Evolutionary conservation across 2,797 vertebrate genomes (phyloP), one percentile per base, ranked within the genome.

Genomic region (Lates japonicus): DNA sequence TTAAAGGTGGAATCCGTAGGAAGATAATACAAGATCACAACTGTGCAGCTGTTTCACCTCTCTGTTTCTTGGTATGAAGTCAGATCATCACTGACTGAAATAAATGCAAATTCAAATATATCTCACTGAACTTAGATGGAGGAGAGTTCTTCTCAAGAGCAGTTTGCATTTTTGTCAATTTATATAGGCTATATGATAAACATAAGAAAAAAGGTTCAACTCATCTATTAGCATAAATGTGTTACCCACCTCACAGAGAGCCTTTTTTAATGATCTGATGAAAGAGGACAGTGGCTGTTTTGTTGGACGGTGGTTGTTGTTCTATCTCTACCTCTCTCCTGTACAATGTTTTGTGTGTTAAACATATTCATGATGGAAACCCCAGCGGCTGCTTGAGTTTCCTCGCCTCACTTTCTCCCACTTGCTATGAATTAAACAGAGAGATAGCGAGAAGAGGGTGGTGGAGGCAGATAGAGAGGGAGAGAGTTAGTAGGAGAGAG

Each of bases 381-480:
- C 81, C 86, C 35, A 1, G 68, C 20, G 68, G 70, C 87, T 76
- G 79, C 87, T 81, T 74, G 82, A 88, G 82, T 88, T 86, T 83
- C 80, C 82, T 85, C 84, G 78, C 89, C 95, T 94, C 70, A 74
- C 87, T 92, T 94, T 95, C 83, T 91, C 69, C 82, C 63, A 70
- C 82, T 81, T 70, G 88, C 88, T 55, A 75, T 91, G 96, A 97
- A 97, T 97, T 96, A 97, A 98, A 97, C 95, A 95, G 92, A 94
- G 77, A 69, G 90, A 90, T 89, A 87, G 87, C 60, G 44, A 77
- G 83, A 78, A 94, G 91, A 94, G 87, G 90, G 88, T 88, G 90
- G 82, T 31, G 52, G 65, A 69, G 91, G 93, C 80, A 81, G 92
- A 92, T 90, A 91, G 85, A 90, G 87, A 72, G 76, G 41, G 70